Percentiles rank a stretch among this genome's conserved stretches.
Conservation (phyloP, 2,113 vertebrate species). For the rabbit (Oryctolagus cuniculus) region mOryCun1.1 NC_091447.1:4372001-4372500, state of each 20-base stretch:
- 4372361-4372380: constrained; percentile 12
- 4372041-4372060: constrained; percentile 6
- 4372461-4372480: neutral
- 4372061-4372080: constrained; percentile 40
- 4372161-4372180: neutral
- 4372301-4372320: neutral
- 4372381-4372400: neutral
- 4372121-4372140: constrained; percentile 52
- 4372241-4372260: no score
- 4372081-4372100: constrained; percentile 50
- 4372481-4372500: neutral
- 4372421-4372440: neutral
- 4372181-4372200: no score
- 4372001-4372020: constrained; percentile 25
- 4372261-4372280: no score
- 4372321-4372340: constrained; percentile 29
- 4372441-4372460: neutral
- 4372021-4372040: neutral
- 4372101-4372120: constrained; percentile 7
- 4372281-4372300: no score
- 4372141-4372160: constrained; percentile 31
- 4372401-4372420: neutral
- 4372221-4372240: no score
- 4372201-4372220: no score
- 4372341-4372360: neutral